Percentiles rank a stretch among this genome's conserved stretches.
phyloP scores from a whole-genome alignment of 2,797 vertebrate species.

The Chiroxiphia lanceolata region DNA sequence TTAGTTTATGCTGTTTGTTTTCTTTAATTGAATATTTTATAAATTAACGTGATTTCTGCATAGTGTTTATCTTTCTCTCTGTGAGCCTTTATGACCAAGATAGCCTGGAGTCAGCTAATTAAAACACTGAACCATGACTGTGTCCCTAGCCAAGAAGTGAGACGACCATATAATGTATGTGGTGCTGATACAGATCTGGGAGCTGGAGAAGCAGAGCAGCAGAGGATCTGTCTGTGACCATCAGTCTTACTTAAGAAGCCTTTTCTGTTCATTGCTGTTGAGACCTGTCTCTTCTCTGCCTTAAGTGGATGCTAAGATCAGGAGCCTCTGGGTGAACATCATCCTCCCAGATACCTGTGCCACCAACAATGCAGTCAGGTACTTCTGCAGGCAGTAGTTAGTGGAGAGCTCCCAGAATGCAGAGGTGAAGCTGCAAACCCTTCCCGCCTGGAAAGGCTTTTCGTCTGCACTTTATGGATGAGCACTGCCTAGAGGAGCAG shows the following conservation, averaged over 20 bases:
- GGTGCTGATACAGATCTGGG: conserved; percentile 54
- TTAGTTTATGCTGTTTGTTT: conserved; percentile 52
- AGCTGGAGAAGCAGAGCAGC: background rate
- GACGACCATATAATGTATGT: background rate
- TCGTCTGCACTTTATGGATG: background rate
- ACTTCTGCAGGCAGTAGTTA: background rate
- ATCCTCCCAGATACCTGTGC: background rate
- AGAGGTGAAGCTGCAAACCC: rapidly evolving
- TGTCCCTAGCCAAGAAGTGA: conserved; percentile 29
- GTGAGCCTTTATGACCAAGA: conserved; percentile 16
- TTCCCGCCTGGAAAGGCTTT: background rate
- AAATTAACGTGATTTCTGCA: conserved; percentile 48
- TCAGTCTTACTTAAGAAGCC: conserved; percentile 51
- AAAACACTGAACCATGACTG: conserved; percentile 49
- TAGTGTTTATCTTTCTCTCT: conserved; percentile 42
- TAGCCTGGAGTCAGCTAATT: conserved; percentile 51
- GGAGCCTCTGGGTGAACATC: conserved; percentile 49
- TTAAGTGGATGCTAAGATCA: conserved; percentile 38
- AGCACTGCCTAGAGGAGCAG: background rate
- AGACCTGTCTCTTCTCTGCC: conserved; percentile 38
- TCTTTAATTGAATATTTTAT: conserved; percentile 61
- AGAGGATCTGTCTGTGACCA: conserved; percentile 39
- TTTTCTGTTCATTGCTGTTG: conserved; percentile 37
- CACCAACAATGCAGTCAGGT: background rate
- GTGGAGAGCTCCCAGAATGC: background rate